A percentile compares a stretch with the other conserved stretches of the same genome.
Evolutionary conservation across 2,888 invertebrate genomes (phyloP).

Genomic region (Crematogaster levior): DNA sequence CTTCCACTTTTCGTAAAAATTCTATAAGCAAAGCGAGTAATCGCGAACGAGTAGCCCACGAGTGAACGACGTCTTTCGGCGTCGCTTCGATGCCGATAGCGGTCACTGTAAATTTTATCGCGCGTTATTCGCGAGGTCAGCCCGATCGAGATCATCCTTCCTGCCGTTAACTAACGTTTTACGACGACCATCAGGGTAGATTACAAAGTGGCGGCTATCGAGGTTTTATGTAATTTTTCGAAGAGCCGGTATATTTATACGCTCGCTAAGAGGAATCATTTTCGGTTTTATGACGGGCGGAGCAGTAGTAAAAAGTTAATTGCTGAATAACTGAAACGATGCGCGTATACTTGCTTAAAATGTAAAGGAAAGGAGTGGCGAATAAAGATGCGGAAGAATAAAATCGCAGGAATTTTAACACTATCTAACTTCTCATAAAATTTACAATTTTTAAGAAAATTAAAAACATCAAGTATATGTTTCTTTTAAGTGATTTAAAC

Average conservation of each 20-base stretch:
- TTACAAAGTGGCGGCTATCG: conserved; percentile 47
- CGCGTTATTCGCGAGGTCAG: conserved; percentile 51
- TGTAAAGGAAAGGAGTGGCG: neutral
- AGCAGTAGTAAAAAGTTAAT: conserved; percentile 41
- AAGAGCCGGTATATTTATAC: conserved; percentile 44
- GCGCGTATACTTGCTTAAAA: conserved; percentile 9
- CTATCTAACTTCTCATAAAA: neutral
- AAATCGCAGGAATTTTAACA: neutral
- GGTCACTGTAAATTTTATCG: conserved; percentile 42
- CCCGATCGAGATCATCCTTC: conserved; percentile 42
- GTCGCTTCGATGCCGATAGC: conserved; percentile 22
- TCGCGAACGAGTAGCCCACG: conserved; percentile 21
- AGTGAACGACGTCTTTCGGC: conserved; percentile 38
- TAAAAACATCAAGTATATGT: neutral
- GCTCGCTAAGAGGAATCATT: conserved; percentile 36
- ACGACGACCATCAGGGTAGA: conserved; percentile 34
- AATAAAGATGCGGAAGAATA: conserved; percentile 7
- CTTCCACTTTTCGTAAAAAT: conserved; percentile 35
- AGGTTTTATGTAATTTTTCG: conserved; percentile 50
- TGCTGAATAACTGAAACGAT: conserved; percentile 49
- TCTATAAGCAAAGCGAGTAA: conserved; percentile 19
- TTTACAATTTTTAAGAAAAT: neutral
- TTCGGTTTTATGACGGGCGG: conserved; percentile 43
- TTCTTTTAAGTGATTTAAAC: neutral
- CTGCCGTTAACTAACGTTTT: conserved; percentile 50